Conservation (phyloP, 2,113 vertebrate genomes). For the Hipposideros armiger region DNA sequence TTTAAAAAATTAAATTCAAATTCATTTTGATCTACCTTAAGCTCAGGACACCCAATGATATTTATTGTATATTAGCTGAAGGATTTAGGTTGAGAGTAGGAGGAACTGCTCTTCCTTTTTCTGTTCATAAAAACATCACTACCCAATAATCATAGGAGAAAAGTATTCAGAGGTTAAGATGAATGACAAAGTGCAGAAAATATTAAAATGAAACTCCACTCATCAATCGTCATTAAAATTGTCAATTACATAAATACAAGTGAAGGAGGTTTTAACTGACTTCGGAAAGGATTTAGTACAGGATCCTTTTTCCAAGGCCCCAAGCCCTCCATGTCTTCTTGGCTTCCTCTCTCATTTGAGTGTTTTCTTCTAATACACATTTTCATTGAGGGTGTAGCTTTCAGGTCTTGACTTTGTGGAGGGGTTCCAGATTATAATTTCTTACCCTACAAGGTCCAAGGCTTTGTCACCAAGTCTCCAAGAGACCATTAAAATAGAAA, state of each 20-base stretch:
- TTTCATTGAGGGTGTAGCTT: background rate
- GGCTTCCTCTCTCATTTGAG: background rate
- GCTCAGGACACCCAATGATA: background rate
- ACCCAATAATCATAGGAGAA: background rate
- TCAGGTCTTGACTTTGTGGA: background rate
- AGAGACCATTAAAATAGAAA: conserved; percentile 9
- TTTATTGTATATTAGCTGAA: background rate
- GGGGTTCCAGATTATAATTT: background rate
- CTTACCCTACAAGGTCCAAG: background rate
- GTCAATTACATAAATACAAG: background rate
- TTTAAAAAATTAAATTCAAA: conserved; percentile 19
- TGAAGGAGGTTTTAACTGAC: background rate
- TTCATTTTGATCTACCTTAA: background rate
- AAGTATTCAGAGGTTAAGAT: background rate
- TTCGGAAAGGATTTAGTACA: background rate
- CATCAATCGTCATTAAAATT: background rate
- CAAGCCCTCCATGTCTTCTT: background rate
- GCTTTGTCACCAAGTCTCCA: background rate
- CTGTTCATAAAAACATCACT: background rate
- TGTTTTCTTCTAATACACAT: background rate
- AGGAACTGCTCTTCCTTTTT: background rate
- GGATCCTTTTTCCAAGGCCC: background rate
- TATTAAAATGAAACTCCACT: background rate
- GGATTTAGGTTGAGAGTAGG: background rate
- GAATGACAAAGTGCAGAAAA: background rate